phyloP scores from a whole-genome alignment of 2,797 vertebrate species.

The Enteromius thamalakanensis region DNA sequence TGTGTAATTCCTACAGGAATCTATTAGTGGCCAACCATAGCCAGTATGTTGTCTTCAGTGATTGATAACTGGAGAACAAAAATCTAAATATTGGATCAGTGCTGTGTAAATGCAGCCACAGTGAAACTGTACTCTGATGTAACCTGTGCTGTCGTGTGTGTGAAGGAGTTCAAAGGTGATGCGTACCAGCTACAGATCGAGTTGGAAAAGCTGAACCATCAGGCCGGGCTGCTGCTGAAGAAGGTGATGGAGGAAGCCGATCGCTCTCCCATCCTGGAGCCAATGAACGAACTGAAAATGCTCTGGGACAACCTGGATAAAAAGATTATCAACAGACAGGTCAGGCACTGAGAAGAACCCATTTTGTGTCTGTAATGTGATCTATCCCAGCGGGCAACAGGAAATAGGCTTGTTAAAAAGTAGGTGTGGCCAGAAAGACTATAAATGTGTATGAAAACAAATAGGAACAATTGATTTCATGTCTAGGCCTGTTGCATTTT shows the following conservation, averaged over 20 bases:
- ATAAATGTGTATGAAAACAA: neutral
- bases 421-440: neutral
- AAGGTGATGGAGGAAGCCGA: conserved; percentile 89
- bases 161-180: conserved; percentile 93
- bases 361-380: neutral
- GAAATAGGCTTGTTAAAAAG: neutral
- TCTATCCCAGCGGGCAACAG: neutral
- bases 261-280: conserved; percentile 89
- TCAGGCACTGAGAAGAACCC: conserved; percentile 60
- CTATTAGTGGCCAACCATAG: neutral
- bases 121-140: neutral
- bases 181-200: conserved; percentile 98
- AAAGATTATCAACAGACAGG: conserved; percentile 94
- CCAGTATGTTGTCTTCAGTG: conserved; percentile 11
- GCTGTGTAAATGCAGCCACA: conserved; percentile 9
- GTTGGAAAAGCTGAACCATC: conserved; percentile 96
- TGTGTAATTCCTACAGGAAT: neutral
- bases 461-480: neutral
- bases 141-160: conserved; percentile 15
- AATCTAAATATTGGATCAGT: neutral
- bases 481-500: neutral
- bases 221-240: conserved; percentile 91
- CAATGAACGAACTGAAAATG: conserved; percentile 89
- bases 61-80: neutral
- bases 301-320: conserved; percentile 92